Evolutionary conservation across 2,888 invertebrate genomes (phyloP), one percentile per base, ranked within the genome.

Genomic region (Phlogophora meticulosa): DNA sequence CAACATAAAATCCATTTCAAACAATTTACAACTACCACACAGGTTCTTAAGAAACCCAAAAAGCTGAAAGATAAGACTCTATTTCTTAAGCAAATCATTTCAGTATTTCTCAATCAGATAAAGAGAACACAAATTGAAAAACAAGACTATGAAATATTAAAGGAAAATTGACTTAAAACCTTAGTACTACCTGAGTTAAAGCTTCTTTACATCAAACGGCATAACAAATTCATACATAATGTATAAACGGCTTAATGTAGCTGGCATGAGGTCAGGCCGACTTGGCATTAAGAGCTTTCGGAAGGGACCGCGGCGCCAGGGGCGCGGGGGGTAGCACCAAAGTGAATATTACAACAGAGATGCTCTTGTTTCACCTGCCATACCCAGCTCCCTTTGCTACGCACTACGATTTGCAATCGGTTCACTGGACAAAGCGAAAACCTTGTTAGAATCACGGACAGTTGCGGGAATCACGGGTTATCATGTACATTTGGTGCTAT

Each of bases 151-250:
- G 68, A 76, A 84, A 83, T 86, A 83, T 85, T 84, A 72, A 81
- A 62, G 68, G 72, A 83, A 90, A 89, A 89, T 90, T 89, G 85
- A 91, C 91, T 89, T 87, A 87, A 91, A 92, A 90, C 91, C 90
- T 88, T 90, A 87, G 89, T 90, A 92, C 93, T 94, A 94, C 94
- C 94, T 93, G 92, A 89, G 89, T 91, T 92, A 91, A 93, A 91
- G 93, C 95, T 94, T 94, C 93, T 94, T 95, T 93, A 94, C 94
- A 95, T 95, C 95, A 95, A 95, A 95, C 93, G 91, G 94, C 94
- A 95, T 95, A 94, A 94, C 94, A 94, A 93, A 94, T 94, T 95
- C 94, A 95, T 95, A 94, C 94, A 95, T 95, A 89, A 95, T 95
- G 94, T 95, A 95, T 95, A 94, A 93, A 93, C 93, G 92, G 93